Base-by-base conservation (phyloP, 2,797 vertebrate genomes). In the Platyrinchus mystaceus region DNA sequence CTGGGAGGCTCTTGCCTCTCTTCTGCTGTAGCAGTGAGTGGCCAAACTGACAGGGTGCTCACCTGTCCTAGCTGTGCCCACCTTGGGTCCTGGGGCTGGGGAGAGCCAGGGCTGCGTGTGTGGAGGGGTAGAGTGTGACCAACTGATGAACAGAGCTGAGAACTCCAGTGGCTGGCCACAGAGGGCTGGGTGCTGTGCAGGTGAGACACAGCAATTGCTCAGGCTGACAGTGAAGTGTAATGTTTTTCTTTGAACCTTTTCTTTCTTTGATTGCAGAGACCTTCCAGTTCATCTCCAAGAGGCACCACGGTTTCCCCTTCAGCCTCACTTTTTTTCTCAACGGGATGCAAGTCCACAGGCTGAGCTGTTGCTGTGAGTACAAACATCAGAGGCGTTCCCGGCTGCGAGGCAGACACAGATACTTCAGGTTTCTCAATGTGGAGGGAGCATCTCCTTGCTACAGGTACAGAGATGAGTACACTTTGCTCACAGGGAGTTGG, bases 311-410 rank as follows among this genome's bases (percentile, higher is more conserved):
- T 21, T 99, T 99, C 95, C 99, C 99, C 2, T 99, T 99, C 98
- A 99, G 99, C 95, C 97, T 99, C 96, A 99, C 99, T 28, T 99
- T 99, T 96, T 99, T 98, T 94, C 97, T 99, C 91, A 99, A 99
- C 1, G 99, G 99, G 62, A 97, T 99, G 9, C 99, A 99, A 95
- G 98, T 99, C 62, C 98, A 99, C 93, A 98, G 99, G 46, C 95
- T 99, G 87, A 99, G 99, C 97, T 99, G 99, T 39, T 99, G 99
- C 97, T 99, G 99, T 14, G 99, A 99, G 98, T 99, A 98, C 95
- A 99, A 98, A 81, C 98, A 99, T 87, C 98, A 98, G 82, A 98
- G 98, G 88, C 98, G 98, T 14, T 95, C 98, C 63, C 96, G 98
- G 44, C 98, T 99, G 2, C 98, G 98, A 4, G 98, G 99, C 95